Conservation (phyloP, 2,113 vertebrate genomes). For the Neoarius graeffei region DNA sequence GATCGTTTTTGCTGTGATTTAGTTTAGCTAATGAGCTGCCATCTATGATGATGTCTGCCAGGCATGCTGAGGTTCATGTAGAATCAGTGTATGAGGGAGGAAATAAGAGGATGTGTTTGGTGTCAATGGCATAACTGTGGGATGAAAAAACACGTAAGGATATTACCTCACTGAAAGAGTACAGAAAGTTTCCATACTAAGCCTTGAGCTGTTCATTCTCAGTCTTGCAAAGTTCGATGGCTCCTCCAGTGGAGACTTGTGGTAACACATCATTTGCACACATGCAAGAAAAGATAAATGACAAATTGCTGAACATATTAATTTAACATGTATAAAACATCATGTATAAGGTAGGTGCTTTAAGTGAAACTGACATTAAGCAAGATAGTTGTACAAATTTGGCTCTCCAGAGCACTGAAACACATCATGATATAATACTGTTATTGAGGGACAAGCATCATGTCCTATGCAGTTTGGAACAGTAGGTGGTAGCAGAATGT, state of each 20-base stretch:
- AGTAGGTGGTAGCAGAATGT: constrained; percentile 41
- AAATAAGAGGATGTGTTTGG: not conserved
- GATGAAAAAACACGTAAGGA: not conserved
- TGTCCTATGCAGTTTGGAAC: not conserved
- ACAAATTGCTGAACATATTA: not conserved
- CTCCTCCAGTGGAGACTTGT: constrained; percentile 21
- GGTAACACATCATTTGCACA: not conserved
- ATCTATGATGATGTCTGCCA: not conserved
- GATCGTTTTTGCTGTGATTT: not conserved
- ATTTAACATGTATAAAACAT: not conserved
- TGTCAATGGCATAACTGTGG: not conserved
- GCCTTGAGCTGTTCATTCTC: not conserved
- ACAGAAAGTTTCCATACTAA: not conserved
- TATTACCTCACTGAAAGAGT: not conserved
- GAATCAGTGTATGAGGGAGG: not conserved
- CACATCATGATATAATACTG: not conserved
- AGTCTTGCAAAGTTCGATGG: not conserved
- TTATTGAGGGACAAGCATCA: not conserved
- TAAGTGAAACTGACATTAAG: not conserved
- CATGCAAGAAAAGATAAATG: not conserved
- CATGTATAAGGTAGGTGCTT: too few species aligned
- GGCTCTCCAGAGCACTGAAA: not conserved
- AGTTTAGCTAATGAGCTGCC: not conserved
- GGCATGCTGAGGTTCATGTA: not conserved
- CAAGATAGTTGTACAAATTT: not conserved